Percentiles rank a stretch among this genome's conserved stretches.
phyloP scores from a whole-genome alignment of 2,113 vertebrate genomes.

The Pituophis catenifer region DNA sequence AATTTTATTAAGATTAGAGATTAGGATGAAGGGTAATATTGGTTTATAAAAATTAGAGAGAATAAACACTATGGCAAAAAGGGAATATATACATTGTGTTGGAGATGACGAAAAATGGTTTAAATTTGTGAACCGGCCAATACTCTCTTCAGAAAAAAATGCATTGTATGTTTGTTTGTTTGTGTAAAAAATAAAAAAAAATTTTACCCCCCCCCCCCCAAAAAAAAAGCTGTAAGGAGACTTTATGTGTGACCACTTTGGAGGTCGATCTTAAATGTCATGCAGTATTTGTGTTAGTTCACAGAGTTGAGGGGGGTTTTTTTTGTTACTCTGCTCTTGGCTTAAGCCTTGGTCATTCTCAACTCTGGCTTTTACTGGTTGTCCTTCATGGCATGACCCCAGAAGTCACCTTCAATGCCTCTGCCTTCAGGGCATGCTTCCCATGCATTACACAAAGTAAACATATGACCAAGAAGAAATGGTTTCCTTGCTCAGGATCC shows the following conservation, averaged over 20 bases:
- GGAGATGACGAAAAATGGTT: no score
- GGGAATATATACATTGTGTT: no score
- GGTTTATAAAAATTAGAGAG: no score
- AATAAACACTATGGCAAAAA: no score
- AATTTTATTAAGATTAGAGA: no score
- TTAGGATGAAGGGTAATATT: no score
- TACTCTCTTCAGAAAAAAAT: no score
- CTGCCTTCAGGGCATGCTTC: slow-evolving; percentile 23
- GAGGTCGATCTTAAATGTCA: background rate
- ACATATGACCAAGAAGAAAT: background rate
- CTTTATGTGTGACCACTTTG: background rate
- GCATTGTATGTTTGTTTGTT: no score
- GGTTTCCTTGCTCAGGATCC: background rate
- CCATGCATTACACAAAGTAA: fast-evolving
- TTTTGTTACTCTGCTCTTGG: fast-evolving
- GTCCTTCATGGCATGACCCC: background rate
- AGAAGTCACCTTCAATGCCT: slow-evolving; percentile 52
- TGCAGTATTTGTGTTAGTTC: background rate
- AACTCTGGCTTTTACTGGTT: background rate
- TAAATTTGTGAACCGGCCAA: no score
- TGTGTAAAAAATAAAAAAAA: no score
- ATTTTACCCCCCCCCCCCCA: no score
- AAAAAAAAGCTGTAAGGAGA: background rate
- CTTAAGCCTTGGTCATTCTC: fast-evolving
- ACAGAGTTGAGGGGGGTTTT: background rate